Evolutionary conservation across 2,888 invertebrate genomes (phyloP).

Genomic region (Megamerina dolium): DNA sequence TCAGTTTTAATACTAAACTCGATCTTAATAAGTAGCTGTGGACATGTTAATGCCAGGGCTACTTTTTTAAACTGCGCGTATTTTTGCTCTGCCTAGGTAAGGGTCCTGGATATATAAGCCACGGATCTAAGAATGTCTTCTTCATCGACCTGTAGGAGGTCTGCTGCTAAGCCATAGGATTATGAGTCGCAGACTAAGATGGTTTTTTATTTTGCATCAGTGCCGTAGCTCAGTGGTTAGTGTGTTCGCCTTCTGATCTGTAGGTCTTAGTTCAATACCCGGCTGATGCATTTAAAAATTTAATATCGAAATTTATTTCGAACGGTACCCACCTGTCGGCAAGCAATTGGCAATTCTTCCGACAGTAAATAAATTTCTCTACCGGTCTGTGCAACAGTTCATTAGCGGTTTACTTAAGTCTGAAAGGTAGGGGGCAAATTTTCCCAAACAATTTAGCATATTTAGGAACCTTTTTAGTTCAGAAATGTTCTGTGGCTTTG

Average conservation of each 20-base stretch:
- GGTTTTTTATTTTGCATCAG: slow-evolving; percentile 14
- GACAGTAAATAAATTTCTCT: slow-evolving; percentile 12
- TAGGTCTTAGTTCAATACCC: too few species aligned
- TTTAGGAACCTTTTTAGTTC: too few species aligned
- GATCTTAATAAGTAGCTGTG: slow-evolving; percentile 20
- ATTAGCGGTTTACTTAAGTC: slow-evolving; percentile 9
- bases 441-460: slow-evolving; percentile 10
- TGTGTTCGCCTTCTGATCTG: too few species aligned
- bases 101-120: slow-evolving; percentile 15
- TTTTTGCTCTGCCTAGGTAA: slow-evolving; percentile 16
- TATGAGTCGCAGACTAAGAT: slow-evolving; percentile 12
- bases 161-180: slow-evolving; percentile 11
- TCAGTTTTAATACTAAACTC: slow-evolving; percentile 20
- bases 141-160: slow-evolving; percentile 12
- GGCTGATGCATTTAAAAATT: too few species aligned
- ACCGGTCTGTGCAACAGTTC: slow-evolving; percentile 7
- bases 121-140: slow-evolving; percentile 11
- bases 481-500: too few species aligned
- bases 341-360: too few species aligned
- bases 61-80: slow-evolving; percentile 24
- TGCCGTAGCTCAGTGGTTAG: too few species aligned
- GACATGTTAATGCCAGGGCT: slow-evolving; percentile 17
- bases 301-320: too few species aligned
- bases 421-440: slow-evolving; percentile 14
- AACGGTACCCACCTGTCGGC: too few species aligned